These are phyloP conservation scores for Pilophorus perplexus DNA, from an alignment of 2,888 invertebrate species.

Conservation along the genomic window DNA sequence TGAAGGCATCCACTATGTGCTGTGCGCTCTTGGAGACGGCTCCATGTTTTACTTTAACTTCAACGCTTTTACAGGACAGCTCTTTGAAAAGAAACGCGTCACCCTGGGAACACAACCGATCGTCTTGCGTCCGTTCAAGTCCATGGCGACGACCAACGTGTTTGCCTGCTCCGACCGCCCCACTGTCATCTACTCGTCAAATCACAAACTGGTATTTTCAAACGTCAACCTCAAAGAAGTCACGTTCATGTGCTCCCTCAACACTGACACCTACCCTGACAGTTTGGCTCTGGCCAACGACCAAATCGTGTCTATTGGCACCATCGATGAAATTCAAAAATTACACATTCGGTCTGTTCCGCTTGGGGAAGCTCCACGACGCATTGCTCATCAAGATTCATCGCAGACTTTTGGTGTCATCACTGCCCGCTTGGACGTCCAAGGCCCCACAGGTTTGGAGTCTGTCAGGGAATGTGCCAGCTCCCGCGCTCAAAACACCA, in stretches of 20 bases:
- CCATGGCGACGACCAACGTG: conserved; percentile 89
- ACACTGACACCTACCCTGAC: conserved; percentile 92
- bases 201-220: conserved; percentile 97
- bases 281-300: conserved; percentile 86
- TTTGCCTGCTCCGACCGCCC: conserved; percentile 99
- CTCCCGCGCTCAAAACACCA: conserved; percentile 68
- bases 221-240: conserved; percentile 94
- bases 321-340: conserved; percentile 98
- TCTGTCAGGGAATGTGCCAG: conserved; percentile 67
- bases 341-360: conserved; percentile 94
- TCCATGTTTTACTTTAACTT: conserved; percentile 94
- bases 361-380: conserved; percentile 86
- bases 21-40: conserved; percentile 95
- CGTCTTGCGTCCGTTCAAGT: conserved; percentile 83
- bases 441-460: conserved; percentile 66
- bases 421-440: conserved; percentile 83
- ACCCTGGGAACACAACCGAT: conserved; percentile 97
- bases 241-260: conserved; percentile 96
- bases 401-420: conserved; percentile 91
- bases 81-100: conserved; percentile 90
- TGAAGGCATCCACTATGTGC: conserved; percentile 83
- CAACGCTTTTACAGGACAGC: conserved; percentile 68
- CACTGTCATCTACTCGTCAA: conserved; percentile 98
- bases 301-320: conserved; percentile 87
- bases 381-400: conserved; percentile 92